phyloP scores from a whole-genome alignment of 2,888 invertebrate genomes.

The Geotrupes spiniger region DNA sequence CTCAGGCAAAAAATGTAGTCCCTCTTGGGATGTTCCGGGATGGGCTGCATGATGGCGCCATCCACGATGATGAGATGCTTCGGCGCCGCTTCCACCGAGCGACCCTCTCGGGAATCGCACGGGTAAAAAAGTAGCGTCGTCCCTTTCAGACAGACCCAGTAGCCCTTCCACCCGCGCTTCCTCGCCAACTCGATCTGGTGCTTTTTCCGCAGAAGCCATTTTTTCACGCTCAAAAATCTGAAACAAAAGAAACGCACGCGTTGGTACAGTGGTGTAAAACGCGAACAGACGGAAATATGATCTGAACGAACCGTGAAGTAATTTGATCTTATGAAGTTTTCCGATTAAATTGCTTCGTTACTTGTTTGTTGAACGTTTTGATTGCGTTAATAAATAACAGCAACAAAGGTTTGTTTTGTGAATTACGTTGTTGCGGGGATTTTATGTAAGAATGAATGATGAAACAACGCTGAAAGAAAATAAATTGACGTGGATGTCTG shows the following conservation, averaged over 20 bases:
- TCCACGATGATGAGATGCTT: constrained; percentile 95
- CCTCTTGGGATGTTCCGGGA: constrained; percentile 97
- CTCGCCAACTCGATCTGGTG: constrained; percentile 95
- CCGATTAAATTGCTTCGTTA: too few species aligned
- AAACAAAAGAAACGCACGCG: constrained; percentile 32
- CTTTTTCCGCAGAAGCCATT: constrained; percentile 95
- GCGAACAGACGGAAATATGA: too few species aligned
- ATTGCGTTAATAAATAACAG: too few species aligned
- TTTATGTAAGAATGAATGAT: too few species aligned
- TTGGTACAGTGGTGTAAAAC: too few species aligned
- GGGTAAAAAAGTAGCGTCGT: constrained; percentile 95
- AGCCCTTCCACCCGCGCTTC: constrained; percentile 96
- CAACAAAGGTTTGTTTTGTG: too few species aligned
- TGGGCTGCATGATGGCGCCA: constrained; percentile 96
- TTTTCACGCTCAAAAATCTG: constrained; percentile 96
- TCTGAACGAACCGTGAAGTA: too few species aligned
- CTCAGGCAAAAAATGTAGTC: constrained; percentile 98
- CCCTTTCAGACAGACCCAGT: constrained; percentile 98
- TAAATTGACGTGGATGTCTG: too few species aligned
- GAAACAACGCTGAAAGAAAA: too few species aligned
- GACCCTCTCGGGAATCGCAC: constrained; percentile 87
- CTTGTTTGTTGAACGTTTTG: too few species aligned
- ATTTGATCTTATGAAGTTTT: too few species aligned
- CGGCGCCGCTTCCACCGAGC: constrained; percentile 88
- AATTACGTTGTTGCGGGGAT: too few species aligned